Base-by-base conservation (phyloP, 2,888 invertebrate genomes). In the Crossocerus cetratus region DNA sequence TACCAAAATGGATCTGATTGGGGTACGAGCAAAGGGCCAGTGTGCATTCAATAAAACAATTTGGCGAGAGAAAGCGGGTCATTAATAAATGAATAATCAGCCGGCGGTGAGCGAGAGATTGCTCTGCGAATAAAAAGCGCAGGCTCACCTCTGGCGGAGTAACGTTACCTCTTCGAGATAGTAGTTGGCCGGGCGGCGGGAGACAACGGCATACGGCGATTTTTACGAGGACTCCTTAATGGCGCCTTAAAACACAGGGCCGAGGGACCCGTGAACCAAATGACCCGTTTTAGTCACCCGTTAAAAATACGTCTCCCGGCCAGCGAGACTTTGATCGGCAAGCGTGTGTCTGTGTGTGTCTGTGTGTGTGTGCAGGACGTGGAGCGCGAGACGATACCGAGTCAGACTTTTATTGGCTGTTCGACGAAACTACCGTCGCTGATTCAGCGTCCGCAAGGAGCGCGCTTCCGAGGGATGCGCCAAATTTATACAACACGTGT, bases 181-280 rank as follows among this genome's bases (percentile, higher is more conserved):
- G 65, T 63, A 65, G 32, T 32, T 32, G 32, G 2, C 8, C 32
- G 49, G 57, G 55, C 53, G 11, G 32, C 32, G 32, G 11, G 32
- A 32, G 56, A 2, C 59, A 70, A 68, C 68, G 65, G 73, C 73
- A 32, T 11, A 65, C 67, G 65, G 77, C 45, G 61, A 53, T 61
- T 66, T 77, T 77, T 69, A 77, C 70, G 68, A 65, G 64, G 57
- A 68, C 65, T 61, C 49, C 65, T 68, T 77, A 73, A 76, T 77
- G 73, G 60, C 32, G 49, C 61, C 68, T 77, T 77, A 73, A 71
- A 66, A 44, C 63, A 32, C 5, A 53, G 53, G 61, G 55, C 66
- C 65, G 70, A 67, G n/a, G n/a, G 65, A 45, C 63, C 49, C 57
- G 77, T 21, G 60, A 65, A 73, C 21, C 59, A 64, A 68, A 70